Percentiles rank a stretch among this genome's conserved stretches.
These are phyloP conservation scores for Enchytraeus crypticus DNA, from an alignment of 2,888 invertebrate genomes.

Conservation along the genomic window DNA sequence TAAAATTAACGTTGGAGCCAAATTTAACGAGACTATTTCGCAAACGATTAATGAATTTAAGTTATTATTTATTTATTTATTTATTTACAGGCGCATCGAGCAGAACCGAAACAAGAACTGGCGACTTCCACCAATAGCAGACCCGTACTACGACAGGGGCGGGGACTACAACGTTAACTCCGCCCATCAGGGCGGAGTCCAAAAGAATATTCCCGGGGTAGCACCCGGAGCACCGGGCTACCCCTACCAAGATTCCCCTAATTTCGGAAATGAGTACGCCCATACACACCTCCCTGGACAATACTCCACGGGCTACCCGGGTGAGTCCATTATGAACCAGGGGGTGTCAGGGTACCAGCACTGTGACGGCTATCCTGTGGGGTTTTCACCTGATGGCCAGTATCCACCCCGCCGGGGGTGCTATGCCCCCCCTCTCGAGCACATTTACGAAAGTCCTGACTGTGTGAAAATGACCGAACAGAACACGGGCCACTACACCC, in stretches of 20 bases:
- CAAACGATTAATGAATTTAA: too few species aligned
- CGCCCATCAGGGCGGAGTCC: background rate
- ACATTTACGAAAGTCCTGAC: slow-evolving; percentile 15
- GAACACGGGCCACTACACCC: background rate
- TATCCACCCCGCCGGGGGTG: background rate
- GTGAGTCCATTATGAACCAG: too few species aligned
- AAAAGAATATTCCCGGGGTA: background rate
- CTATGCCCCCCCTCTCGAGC: slow-evolving; percentile 6
- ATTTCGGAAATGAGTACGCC: background rate
- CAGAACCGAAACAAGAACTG: background rate
- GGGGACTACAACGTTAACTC: background rate
- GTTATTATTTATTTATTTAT: background rate
- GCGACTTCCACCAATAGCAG: background rate
- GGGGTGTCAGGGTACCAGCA: too few species aligned
- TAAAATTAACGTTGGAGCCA: too few species aligned
- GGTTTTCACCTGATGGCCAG: too few species aligned
- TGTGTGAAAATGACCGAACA: background rate
- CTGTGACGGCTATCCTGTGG: too few species aligned
- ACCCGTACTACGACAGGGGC: background rate
- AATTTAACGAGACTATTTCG: too few species aligned
- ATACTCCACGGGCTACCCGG: background rate
- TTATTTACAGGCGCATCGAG: background rate
- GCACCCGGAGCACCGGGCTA: background rate
- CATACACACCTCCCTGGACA: background rate
- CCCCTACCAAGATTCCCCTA: background rate